These are phyloP conservation scores for Paguma larvata DNA, from an alignment of 2,797 vertebrate genomes.

Conservation along the genomic window DNA sequence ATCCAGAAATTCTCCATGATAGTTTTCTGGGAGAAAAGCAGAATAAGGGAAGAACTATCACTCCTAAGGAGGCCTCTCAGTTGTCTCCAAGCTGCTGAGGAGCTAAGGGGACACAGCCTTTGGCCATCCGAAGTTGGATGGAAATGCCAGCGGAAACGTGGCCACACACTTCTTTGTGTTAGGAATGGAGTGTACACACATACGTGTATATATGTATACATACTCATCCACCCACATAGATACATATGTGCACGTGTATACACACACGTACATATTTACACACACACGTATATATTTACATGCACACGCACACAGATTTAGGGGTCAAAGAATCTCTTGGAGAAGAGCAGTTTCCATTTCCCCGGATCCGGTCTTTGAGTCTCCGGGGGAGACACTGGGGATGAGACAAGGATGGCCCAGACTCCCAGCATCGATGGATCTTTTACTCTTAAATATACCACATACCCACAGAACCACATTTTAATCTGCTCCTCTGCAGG, in stretches of 20 bases:
- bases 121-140: too few relatives aligned
- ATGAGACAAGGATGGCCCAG: neutral
- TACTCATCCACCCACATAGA: too few relatives aligned
- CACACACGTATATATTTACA: too few relatives aligned
- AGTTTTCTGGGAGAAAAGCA: neutral
- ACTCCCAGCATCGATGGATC: neutral
- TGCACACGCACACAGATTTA: neutral
- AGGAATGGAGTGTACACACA: neutral
- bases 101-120: neutral
- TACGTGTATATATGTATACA: accelerated
- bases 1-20: conserved; percentile 33
- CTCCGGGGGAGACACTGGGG: neutral
- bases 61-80: accelerated
- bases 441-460: neutral
- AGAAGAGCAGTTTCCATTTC: neutral
- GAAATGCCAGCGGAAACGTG: neutral
- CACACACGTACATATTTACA: too few relatives aligned
- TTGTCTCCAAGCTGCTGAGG: neutral
- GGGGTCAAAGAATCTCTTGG: neutral
- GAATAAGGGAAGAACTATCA: neutral
- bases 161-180: neutral
- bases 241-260: too few relatives aligned
- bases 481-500: neutral
- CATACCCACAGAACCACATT: neutral
- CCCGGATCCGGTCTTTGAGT: neutral